Percentiles rank a stretch among this genome's conserved stretches.
Evolutionary conservation across 2,113 vertebrate species (phyloP).

Genomic region (Alligator sinensis): DNA sequence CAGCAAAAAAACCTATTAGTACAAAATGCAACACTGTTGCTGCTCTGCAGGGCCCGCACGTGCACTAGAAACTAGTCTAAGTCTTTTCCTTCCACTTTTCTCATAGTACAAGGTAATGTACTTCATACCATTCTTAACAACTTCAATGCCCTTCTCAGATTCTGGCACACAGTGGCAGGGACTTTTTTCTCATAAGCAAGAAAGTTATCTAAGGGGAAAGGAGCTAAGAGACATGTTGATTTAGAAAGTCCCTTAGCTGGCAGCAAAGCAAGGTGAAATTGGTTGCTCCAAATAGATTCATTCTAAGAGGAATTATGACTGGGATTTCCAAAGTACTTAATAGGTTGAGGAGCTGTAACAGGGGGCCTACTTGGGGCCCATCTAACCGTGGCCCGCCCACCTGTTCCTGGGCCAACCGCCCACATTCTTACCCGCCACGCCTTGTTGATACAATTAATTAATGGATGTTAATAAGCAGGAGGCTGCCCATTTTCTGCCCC

Average conservation of each 20-base stretch:
- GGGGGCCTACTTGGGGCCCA: too few species aligned
- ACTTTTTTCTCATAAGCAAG: background rate
- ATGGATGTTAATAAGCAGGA: too few species aligned
- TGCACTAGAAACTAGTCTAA: background rate
- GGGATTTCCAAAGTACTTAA: background rate
- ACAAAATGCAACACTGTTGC: too few species aligned
- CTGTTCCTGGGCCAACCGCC: too few species aligned
- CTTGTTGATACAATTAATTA: too few species aligned
- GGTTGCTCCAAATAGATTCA: background rate
- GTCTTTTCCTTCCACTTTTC: background rate
- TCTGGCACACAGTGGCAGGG: background rate
- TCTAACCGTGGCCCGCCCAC: too few species aligned
- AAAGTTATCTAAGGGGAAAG: background rate
- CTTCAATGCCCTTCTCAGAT: background rate
- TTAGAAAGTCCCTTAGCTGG: background rate
- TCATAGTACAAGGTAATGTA: background rate
- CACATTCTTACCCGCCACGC: too few species aligned
- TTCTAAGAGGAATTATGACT: background rate
- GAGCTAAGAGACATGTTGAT: background rate
- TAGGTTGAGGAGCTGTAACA: background rate
- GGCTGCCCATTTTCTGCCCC: too few species aligned
- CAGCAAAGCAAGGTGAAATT: background rate
- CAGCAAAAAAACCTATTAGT: too few species aligned
- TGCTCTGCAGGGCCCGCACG: background rate
- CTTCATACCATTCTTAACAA: background rate